Percentiles rank a stretch among this genome's conserved stretches.
Conservation (phyloP, 30 jellyfish, hydroid and myxozoan species). For the Cassiopea xamachana region DNA sequence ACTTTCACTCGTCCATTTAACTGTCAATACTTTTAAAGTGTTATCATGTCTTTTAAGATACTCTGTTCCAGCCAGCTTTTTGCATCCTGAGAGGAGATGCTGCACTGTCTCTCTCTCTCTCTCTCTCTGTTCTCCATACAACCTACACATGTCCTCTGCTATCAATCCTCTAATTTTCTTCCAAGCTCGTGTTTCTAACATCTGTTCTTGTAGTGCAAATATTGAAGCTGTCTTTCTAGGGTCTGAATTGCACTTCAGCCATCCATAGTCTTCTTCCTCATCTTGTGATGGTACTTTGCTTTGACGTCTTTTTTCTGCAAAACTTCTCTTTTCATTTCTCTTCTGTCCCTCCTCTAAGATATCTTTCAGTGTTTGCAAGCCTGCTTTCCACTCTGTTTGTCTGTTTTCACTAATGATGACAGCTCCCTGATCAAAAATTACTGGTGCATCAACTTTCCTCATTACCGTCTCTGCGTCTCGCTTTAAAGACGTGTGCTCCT, state of each 20-base stretch:
- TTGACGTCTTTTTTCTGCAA: constrained; percentile 12
- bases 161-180: constrained; percentile 35
- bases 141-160: constrained; percentile 11
- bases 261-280: constrained; percentile 11
- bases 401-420: no score
- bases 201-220: constrained; percentile 27
- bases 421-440: background rate
- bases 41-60: background rate
- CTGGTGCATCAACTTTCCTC: background rate
- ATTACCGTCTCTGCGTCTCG: background rate
- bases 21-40: background rate
- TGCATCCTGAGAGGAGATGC: background rate
- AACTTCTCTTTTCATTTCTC: constrained; percentile 7
- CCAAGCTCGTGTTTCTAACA: constrained; percentile 38
- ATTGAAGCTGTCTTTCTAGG: constrained; percentile 3
- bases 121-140: background rate
- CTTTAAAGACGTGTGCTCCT: background rate
- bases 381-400: no score
- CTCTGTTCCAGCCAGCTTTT: background rate
- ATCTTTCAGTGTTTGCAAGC: no score
- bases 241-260: constrained; percentile 4
- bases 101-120: background rate
- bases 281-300: constrained; percentile 27
- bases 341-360: constrained; percentile 1
- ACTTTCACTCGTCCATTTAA: background rate